phyloP scores from a whole-genome alignment of 2,888 invertebrate genomes.

The Bugulina stolonifera region DNA sequence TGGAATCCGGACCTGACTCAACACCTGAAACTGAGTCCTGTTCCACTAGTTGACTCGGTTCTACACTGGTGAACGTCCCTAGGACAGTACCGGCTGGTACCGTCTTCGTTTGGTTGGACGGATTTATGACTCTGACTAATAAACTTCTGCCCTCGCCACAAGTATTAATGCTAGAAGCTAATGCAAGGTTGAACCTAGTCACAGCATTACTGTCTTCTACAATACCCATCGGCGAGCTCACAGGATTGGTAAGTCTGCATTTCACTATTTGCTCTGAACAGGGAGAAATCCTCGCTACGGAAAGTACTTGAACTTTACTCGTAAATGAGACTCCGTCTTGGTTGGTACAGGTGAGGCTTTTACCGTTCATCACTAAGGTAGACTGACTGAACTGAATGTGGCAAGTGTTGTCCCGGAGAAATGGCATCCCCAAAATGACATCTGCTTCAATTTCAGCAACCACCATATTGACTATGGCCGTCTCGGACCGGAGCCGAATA shows the following conservation, averaged over 20 bases:
- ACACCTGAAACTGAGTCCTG: neutral
- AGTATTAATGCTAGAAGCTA: neutral
- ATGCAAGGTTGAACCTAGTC: neutral
- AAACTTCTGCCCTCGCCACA: neutral
- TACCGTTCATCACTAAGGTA: neutral
- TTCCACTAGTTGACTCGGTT: neutral
- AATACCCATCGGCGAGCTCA: neutral
- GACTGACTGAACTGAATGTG: neutral
- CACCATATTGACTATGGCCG: neutral
- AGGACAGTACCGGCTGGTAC: neutral
- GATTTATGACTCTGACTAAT: neutral
- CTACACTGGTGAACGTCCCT: neutral
- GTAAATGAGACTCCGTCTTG: neutral
- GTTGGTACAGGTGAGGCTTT: neutral
- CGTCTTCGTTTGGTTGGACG: neutral
- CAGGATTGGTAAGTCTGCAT: neutral
- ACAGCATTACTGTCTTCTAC: neutral
- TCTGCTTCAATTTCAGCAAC: neutral
- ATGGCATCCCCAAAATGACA: conserved; percentile 3
- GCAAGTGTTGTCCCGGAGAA: neutral
- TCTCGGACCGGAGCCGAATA: neutral
- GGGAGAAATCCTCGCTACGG: neutral
- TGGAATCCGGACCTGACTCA: neutral
- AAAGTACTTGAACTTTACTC: neutral
- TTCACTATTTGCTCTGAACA: neutral